Evolutionary conservation across 1,140 invertebrate species (phyloP).

Genomic region (Chironomus tepperi): DNA sequence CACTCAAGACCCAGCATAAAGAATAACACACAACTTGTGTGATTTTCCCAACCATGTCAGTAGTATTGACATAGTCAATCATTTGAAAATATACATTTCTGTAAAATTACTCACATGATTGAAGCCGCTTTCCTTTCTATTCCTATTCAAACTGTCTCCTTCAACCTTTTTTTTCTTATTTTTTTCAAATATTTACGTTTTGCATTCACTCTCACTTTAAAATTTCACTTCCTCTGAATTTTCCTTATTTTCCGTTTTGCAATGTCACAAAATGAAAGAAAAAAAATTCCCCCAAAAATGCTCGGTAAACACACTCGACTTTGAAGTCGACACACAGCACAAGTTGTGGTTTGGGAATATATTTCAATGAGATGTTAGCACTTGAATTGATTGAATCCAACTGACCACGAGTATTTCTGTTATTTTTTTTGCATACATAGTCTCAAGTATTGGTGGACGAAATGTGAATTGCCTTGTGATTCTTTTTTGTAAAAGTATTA

Average conservation of each 20-base stretch:
- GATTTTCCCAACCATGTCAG: neutral
- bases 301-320: too few species aligned
- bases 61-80: constrained; percentile 19
- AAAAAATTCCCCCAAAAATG: neutral
- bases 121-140: neutral
- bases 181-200: neutral
- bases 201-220: neutral
- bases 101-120: constrained; percentile 19
- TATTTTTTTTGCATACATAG: too few species aligned
- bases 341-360: too few species aligned
- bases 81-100: constrained; percentile 21
- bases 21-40: neutral
- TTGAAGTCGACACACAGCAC: too few species aligned
- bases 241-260: neutral
- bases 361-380: neutral
- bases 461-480: too few species aligned
- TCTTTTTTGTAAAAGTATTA: too few species aligned
- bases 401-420: neutral
- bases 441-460: neutral
- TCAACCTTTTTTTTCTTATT: neutral
- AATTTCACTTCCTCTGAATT: neutral
- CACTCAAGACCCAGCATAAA: too few species aligned
- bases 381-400: constrained; percentile 22
- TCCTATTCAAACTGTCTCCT: neutral
- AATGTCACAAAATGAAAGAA: neutral